A percentile compares a stretch with the other conserved stretches of the same genome.
Conservation (phyloP, 2,113 vertebrate genomes). For the Hippocampus barbouri region DNA sequence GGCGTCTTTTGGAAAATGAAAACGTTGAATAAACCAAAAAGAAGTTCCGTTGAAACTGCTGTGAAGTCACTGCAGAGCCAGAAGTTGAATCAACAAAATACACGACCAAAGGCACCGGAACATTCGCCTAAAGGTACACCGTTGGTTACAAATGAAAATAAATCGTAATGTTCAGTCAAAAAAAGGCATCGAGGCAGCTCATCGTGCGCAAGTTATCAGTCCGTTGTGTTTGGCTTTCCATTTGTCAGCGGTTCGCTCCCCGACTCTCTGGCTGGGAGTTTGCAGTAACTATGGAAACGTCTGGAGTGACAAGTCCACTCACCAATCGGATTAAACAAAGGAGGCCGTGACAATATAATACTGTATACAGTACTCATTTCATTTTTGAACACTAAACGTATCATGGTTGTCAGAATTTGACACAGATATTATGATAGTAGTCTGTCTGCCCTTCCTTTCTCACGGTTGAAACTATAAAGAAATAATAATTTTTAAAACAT, state of each 20-base stretch:
- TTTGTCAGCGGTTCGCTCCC: background rate
- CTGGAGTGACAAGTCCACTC: background rate
- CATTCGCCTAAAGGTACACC: background rate
- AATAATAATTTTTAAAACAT: no score
- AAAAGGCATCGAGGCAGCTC: background rate
- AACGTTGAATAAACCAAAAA: background rate
- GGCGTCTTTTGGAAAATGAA: slow-evolving; percentile 13
- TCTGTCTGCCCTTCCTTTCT: no score
- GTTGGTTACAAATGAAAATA: background rate
- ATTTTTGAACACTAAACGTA: background rate
- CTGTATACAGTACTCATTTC: no score
- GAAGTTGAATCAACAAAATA: background rate
- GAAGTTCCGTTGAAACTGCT: background rate
- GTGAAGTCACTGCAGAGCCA: background rate
- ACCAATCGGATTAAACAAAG: background rate
- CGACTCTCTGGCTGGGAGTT: background rate
- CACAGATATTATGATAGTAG: no score
- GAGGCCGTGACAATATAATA: background rate
- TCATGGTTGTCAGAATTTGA: no score
- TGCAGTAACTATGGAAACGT: slow-evolving; percentile 8
- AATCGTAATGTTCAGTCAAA: background rate
- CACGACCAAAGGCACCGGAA: background rate
- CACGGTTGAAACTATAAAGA: no score
- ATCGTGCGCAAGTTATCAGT: background rate
- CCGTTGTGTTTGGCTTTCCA: background rate